Evolutionary conservation across 1,140 invertebrate species (phyloP).

Genomic region (Helicoverpa armigera): DNA sequence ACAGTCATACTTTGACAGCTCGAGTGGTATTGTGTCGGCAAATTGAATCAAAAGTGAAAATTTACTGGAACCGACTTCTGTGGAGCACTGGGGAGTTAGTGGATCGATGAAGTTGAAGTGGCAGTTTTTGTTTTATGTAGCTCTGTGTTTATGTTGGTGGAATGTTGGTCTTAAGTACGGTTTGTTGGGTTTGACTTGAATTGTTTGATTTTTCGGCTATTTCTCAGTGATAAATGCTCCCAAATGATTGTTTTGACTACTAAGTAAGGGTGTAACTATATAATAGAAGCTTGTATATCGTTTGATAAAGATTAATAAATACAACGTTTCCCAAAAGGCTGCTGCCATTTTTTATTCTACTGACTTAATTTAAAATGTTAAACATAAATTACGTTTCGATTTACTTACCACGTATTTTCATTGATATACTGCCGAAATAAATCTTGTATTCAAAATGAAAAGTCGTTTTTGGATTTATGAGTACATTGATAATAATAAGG

Average conservation of each 20-base stretch:
- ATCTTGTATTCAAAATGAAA: background rate
- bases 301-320: background rate
- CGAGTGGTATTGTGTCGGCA: background rate
- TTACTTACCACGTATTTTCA: background rate
- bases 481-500: too few species aligned
- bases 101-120: background rate
- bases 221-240: too few species aligned
- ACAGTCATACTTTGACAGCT: background rate
- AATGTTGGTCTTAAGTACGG: background rate
- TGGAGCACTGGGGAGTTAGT: background rate
- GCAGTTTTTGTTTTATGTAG: background rate
- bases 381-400: background rate
- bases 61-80: background rate
- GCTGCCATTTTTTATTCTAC: background rate
- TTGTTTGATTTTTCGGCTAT: too few species aligned
- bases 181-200: too few species aligned
- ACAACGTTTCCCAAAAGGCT: constrained; percentile 1
- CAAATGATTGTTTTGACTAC: too few species aligned
- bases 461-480: background rate
- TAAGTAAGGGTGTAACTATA: background rate
- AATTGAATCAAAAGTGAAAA: background rate
- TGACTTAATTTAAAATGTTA: constrained; percentile 25
- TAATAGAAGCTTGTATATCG: too few species aligned
- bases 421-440: constrained; percentile 8
- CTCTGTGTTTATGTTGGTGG: background rate